Evolutionary conservation across 2,888 invertebrate species (phyloP).

Genomic region (Thalpophila matura): DNA sequence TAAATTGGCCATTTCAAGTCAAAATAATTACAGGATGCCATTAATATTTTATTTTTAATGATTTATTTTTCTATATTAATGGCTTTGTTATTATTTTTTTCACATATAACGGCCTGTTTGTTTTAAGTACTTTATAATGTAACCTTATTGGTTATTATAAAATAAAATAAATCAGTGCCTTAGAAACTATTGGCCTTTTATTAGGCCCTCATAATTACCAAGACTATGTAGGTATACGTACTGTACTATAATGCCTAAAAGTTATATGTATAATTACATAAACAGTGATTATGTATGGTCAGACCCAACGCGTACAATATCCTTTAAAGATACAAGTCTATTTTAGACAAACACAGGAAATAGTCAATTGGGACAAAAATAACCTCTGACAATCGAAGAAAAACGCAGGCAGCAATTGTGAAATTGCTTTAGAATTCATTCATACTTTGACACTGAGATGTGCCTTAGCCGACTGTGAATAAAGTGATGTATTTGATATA

Average conservation of each 20-base stretch:
- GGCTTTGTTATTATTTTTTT: constrained; percentile 11
- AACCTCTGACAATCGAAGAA: constrained; percentile 72
- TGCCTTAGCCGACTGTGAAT: constrained; percentile 14
- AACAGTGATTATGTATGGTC: background rate
- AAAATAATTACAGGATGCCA: constrained; percentile 13
- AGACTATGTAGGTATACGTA: too few species aligned
- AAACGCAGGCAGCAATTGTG: constrained; percentile 81
- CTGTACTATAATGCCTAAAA: too few species aligned
- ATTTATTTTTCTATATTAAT: background rate
- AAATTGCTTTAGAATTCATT: constrained; percentile 73
- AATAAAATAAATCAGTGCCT: background rate
- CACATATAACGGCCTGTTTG: background rate
- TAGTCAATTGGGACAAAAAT: constrained; percentile 78
- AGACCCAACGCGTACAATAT: constrained; percentile 6
- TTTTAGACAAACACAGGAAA: constrained; percentile 73
- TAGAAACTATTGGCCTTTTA: too few species aligned
- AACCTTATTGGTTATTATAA: background rate
- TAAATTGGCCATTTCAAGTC: constrained; percentile 6
- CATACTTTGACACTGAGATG: constrained; percentile 50
- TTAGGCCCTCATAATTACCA: too few species aligned
- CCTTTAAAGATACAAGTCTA: constrained; percentile 35
- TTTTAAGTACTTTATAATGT: background rate
- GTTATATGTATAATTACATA: background rate
- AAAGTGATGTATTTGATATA: background rate
- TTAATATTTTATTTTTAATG: constrained; percentile 7